Evolutionary conservation across 2,888 invertebrate genomes (phyloP), one percentile per base, ranked within the genome.

Genomic region (Platypus cylindrus): DNA sequence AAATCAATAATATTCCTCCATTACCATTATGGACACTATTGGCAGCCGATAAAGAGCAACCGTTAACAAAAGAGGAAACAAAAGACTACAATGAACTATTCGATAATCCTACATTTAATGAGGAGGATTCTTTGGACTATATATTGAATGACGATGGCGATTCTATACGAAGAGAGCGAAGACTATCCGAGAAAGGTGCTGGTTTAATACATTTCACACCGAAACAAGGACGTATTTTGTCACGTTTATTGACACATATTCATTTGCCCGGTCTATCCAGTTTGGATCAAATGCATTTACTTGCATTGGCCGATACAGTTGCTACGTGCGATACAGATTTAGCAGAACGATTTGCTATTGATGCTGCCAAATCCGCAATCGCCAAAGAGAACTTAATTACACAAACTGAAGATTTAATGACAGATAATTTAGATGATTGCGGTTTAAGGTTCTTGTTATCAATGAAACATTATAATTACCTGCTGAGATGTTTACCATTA

Each of bases 301-400:
- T 99, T n/a, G 98, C 98, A 1, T 62, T 99, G 40, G 97, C 97
- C 8, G 98, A 99, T 54, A 98, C 98, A 0, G 93, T 99, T 1
- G 85, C 91, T 0, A 90, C 89, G 0, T 90, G 89, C 52, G 86
- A 89, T 51, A 83, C 81, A 0, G 85, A 87, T 54, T 78, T 87
- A 52, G 85, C 87, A 0, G 87, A 89, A 55, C 68, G 83, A 37
- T 78, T 87, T 50, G 75, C 76, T 2, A 75, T 74, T 15, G 76
- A 75, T 50, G 70, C 75, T 1, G 75, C 77, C 2, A 78, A 77
- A 52, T 70, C 67, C 9, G 71, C 74, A 2, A 70, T 76, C 41
- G 72, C 73, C 1, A 77, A 75, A 53, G 78, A 78, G 48, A 75
- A 73, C 53, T 51, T 71, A 9, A 65, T 69, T 1, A 64, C 68